Evolutionary conservation across 2,888 invertebrate species (phyloP), one percentile per base, ranked within the genome.

Genomic region (Pelosia muscerda): DNA sequence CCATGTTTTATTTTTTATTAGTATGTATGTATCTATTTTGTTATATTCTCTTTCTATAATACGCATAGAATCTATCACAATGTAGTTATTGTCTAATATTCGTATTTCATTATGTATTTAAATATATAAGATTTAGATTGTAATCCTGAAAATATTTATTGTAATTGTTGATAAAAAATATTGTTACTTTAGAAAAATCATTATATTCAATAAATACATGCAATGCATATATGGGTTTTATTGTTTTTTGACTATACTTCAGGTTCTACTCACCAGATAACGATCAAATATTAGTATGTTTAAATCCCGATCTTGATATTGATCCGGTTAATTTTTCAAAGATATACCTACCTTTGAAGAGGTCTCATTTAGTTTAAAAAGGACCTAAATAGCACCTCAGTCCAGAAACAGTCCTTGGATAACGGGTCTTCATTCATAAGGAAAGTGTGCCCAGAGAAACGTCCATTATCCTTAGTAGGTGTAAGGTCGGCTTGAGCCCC

Each of bases 61-160:
- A 25, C 54, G 66, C 67, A 58, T 56, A 57, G 15, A 60, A n/a
- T 65, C 34, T 22, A 67, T 72, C 49, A 66, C 68, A 57, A 66
- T 65, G 66, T 69, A 26, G 19, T 67, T 78, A 78, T 65, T 60
- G 26, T 73, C 67, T 69, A 55, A 56, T 74, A 66, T 74, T 13
- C 15, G 25, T 57, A 57, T 55, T 23, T 55, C 25, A 57, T 26
- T 57, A 64, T 61, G 65, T 55, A 68, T 72, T 34, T 68, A 77
- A 58, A 64, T 66, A 65, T 74, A 63, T 67, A 70, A 73, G 64
- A 58, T 64, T 49, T 81, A 78, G 69, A 70, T 71, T 72, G 54
- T 75, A 79, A 73, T 80, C 71, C 66, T 68, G 69, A 66, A 77
- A 75, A 71, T 75, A 71, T 81, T 74, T 78, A 78, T 69, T 78